phyloP scores from a whole-genome alignment of 2,888 invertebrate genomes.

The Iselma pallidipennis region DNA sequence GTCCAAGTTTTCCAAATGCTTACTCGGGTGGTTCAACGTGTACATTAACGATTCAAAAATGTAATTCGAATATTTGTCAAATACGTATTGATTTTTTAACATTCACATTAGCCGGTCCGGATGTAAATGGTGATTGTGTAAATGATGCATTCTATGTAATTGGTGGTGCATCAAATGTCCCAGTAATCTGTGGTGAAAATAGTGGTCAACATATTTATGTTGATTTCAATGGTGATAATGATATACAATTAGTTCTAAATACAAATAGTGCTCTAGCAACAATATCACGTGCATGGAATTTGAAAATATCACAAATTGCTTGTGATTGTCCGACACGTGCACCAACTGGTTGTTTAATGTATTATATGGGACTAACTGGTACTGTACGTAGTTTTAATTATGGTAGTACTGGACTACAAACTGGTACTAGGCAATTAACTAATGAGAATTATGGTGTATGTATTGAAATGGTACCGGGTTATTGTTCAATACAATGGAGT shows the following conservation, averaged over 20 bases:
- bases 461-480: conserved; percentile 71
- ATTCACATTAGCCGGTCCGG: conserved; percentile 71
- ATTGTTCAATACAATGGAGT: conserved; percentile 72
- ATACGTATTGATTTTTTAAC: conserved; percentile 77
- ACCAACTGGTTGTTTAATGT: conserved; percentile 77
- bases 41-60: conserved; percentile 69
- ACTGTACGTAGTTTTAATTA: conserved; percentile 76
- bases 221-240: conserved; percentile 70
- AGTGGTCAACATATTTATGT: conserved; percentile 78
- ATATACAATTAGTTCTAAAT: conserved; percentile 66
- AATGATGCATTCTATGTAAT: conserved; percentile 72
- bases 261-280: conserved; percentile 64
- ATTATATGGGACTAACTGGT: conserved; percentile 65
- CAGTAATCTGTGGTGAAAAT: conserved; percentile 81
- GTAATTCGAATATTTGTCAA: conserved; percentile 70
- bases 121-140: conserved; percentile 70
- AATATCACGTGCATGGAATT: conserved; percentile 70
- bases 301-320: conserved; percentile 71
- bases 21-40: conserved; percentile 72
- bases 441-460: conserved; percentile 78
- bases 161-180: conserved; percentile 70
- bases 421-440: conserved; percentile 72
- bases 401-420: conserved; percentile 56
- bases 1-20: conserved; percentile 72
- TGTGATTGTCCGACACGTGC: conserved; percentile 72